Evolutionary conservation across 2,888 invertebrate genomes (phyloP).

Genomic region (Coenonympha arcania): DNA sequence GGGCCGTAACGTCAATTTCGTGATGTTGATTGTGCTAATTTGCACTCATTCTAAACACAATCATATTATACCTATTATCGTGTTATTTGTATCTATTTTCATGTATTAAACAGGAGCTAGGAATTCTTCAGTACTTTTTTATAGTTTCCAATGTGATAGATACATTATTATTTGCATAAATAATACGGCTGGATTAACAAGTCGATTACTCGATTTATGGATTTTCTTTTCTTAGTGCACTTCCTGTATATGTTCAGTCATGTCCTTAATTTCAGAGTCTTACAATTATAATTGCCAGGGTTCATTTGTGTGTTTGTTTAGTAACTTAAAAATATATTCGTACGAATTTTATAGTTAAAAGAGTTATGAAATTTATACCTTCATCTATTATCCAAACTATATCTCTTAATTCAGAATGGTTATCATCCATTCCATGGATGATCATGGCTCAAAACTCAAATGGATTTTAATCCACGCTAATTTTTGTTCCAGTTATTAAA

Average conservation of each 20-base stretch:
- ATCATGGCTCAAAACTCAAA: no score
- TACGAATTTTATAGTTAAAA: no score
- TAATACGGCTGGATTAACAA: neutral
- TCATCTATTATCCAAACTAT: no score
- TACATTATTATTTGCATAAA: neutral
- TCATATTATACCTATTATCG: no score
- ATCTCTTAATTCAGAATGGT: no score
- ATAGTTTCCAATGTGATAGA: neutral
- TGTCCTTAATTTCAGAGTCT: neutral
- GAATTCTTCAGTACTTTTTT: slow-evolving; percentile 2
- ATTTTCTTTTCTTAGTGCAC: neutral
- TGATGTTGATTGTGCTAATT: neutral
- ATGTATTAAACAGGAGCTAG: neutral
- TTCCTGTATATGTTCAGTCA: neutral
- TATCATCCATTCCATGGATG: no score
- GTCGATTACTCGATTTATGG: neutral
- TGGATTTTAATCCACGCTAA: no score
- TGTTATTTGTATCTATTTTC: slow-evolving; percentile 1
- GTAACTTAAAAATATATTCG: no score
- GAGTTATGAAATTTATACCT: no score
- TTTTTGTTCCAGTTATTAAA: no score
- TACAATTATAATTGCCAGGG: no score
- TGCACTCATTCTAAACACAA: neutral
- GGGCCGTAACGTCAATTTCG: neutral
- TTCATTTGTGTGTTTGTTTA: no score